A percentile compares a stretch with the other conserved stretches of the same genome.
phyloP scores from a whole-genome alignment of 1,140 invertebrate genomes.

The Hylyphantes graminicola region DNA sequence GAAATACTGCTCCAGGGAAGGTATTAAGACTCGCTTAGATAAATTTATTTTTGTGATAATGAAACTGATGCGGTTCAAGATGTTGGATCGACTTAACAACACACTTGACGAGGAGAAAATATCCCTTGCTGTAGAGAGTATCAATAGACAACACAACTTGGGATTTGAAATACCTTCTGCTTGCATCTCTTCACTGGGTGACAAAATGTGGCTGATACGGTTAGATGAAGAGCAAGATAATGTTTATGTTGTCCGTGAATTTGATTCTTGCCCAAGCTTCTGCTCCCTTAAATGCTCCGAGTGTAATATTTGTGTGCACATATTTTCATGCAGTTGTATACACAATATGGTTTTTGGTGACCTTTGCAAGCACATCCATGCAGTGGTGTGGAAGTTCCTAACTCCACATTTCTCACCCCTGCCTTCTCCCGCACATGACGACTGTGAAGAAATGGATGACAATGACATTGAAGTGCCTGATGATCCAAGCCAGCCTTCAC shows the following conservation, averaged over 20 bases:
- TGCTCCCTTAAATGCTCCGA: conserved; percentile 25
- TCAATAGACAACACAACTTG: conserved; percentile 18
- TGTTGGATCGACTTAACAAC: conserved; percentile 37
- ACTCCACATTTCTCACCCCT: conserved; percentile 12
- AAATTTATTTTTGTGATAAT: conserved; percentile 47
- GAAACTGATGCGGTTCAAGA: conserved; percentile 42
- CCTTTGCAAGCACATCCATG: conserved; percentile 41
- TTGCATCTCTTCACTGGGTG: conserved; percentile 24
- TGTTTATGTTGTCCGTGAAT: background rate
- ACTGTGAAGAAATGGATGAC: background rate
- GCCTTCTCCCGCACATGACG: background rate
- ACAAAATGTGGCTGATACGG: conserved; percentile 34
- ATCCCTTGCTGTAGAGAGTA: conserved; percentile 13
- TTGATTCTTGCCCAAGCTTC: conserved; percentile 18
- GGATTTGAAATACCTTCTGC: conserved; percentile 30
- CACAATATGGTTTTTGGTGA: conserved; percentile 40
- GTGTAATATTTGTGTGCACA: conserved; percentile 49
- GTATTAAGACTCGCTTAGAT: conserved; percentile 10
- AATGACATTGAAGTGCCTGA: background rate
- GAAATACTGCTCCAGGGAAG: conserved; percentile 2
- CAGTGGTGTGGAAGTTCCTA: conserved; percentile 40
- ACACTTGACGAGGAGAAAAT: conserved; percentile 40
- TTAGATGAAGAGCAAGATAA: background rate
- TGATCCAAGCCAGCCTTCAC: background rate
- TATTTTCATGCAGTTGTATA: conserved; percentile 39